phyloP scores from a whole-genome alignment of 2,113 vertebrate genomes.

The Microcebus murinus region DNA sequence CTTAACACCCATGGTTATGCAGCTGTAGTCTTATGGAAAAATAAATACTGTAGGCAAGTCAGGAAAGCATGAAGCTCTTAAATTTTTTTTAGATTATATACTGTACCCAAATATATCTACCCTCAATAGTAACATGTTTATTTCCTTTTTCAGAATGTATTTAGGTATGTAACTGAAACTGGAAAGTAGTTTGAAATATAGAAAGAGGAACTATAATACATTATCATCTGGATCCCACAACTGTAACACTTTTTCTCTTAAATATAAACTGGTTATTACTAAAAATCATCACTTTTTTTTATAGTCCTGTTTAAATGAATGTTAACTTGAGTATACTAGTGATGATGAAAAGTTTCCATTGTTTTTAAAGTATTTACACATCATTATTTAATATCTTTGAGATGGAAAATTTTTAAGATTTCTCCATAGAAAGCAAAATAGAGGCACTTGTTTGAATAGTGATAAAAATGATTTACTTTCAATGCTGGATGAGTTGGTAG shows the following conservation, averaged over 20 bases:
- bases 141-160: not conserved
- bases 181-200: not conserved
- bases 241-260: not conserved
- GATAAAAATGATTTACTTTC: not conserved
- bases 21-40: not conserved
- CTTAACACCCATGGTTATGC: not conserved
- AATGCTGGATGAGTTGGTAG: not conserved
- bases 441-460: not conserved
- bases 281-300: not conserved
- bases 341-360: not conserved
- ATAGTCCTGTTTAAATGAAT: not conserved
- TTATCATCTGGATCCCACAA: not conserved
- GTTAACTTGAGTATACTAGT: not conserved
- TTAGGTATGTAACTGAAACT: not conserved
- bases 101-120: not conserved
- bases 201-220: not conserved
- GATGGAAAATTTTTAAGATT: conserved; percentile 33
- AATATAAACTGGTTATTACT: not conserved
- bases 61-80: not conserved
- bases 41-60: not conserved
- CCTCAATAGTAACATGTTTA: not conserved
- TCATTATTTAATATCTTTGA: conserved; percentile 1
- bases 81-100: not conserved
- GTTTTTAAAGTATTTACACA: conserved; percentile 21
- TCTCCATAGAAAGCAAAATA: conserved; percentile 4